Conservation (phyloP, 2,797 vertebrate genomes). For the Scarus forsteni region DNA sequence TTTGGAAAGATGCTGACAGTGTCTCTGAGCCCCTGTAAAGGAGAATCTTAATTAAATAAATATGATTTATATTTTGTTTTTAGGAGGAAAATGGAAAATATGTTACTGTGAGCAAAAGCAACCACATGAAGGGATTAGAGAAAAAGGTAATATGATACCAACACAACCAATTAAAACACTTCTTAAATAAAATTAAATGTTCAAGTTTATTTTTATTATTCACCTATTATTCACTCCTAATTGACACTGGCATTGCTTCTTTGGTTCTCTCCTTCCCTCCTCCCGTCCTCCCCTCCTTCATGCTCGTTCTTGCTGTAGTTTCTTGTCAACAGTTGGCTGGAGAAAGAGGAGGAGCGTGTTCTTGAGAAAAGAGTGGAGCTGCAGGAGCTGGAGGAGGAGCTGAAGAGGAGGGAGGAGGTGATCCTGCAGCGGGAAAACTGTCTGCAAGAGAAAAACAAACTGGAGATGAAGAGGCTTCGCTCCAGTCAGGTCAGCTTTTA, state of each 20-base stretch:
- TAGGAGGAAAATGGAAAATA: slow-evolving; percentile 40
- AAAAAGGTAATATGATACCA: slow-evolving; percentile 51
- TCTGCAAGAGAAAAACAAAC: slow-evolving; percentile 85
- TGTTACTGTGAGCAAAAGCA: slow-evolving; percentile 20
- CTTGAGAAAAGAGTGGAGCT: slow-evolving; percentile 86
- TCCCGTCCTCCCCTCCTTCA: neutral
- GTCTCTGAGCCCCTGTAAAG: neutral
- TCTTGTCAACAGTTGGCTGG: slow-evolving; percentile 82
- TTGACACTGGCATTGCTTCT: slow-evolving; percentile 44
- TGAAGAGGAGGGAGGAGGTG: slow-evolving; percentile 88
- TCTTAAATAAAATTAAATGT: neutral
- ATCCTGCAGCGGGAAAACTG: slow-evolving; percentile 86
- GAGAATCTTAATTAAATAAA: neutral
- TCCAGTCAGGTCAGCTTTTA: slow-evolving; percentile 87
- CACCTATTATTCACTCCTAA: neutral
- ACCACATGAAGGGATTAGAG: slow-evolving; percentile 18
- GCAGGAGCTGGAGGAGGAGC: slow-evolving; percentile 88
- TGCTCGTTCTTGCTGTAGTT: slow-evolving; percentile 32
- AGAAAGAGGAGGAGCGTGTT: slow-evolving; percentile 90
- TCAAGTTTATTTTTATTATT: neutral
- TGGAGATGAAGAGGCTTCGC: slow-evolving; percentile 88
- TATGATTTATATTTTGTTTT: neutral
- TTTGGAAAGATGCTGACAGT: neutral
- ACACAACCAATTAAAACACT: neutral
- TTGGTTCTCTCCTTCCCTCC: slow-evolving; percentile 33